Evolutionary conservation across 2,113 vertebrate species (phyloP).

Genomic region (Anolis sagrei): DNA sequence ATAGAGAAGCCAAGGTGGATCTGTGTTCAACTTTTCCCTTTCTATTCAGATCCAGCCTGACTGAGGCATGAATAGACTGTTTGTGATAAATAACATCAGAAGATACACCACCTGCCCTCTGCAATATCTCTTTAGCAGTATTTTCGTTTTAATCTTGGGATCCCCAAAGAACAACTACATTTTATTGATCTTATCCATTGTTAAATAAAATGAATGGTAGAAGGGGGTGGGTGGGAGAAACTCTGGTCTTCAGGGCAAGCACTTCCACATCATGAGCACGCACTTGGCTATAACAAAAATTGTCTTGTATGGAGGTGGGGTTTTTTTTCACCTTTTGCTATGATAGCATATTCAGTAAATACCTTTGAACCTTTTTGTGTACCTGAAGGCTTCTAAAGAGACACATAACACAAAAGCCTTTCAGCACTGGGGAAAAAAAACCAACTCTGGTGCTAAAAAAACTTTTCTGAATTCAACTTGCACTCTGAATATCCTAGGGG

Average conservation of each 20-base stretch:
- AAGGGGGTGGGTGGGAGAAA: slow-evolving; percentile 16
- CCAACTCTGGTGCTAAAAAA: slow-evolving; percentile 40
- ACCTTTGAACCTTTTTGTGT: slow-evolving; percentile 47
- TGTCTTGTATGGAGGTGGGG: not conserved
- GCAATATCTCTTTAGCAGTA: not conserved
- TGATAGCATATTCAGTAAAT: slow-evolving; percentile 43
- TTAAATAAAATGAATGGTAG: slow-evolving; percentile 19
- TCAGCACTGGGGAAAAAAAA: not conserved
- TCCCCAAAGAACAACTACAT: not conserved
- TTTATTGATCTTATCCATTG: slow-evolving; percentile 10
- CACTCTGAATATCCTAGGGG: slow-evolving; percentile 19
- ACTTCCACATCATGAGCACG: slow-evolving; percentile 3
- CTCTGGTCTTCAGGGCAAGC: slow-evolving; percentile 35
- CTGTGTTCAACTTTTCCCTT: not conserved
- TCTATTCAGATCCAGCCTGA: not conserved
- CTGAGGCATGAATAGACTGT: not conserved
- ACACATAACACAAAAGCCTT: not conserved
- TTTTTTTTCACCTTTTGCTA: not conserved
- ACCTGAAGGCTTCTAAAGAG: slow-evolving; percentile 20
- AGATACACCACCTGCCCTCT: not conserved
- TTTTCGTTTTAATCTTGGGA: slow-evolving; percentile 1
- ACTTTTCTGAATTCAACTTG: slow-evolving; percentile 13
- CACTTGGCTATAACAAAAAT: slow-evolving; percentile 19
- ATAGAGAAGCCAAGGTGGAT: slow-evolving; percentile 20
- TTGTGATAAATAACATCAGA: not conserved